Evolutionary conservation across 2,113 vertebrate species (phyloP).

Genomic region (Hemibagrus wyckioides): DNA sequence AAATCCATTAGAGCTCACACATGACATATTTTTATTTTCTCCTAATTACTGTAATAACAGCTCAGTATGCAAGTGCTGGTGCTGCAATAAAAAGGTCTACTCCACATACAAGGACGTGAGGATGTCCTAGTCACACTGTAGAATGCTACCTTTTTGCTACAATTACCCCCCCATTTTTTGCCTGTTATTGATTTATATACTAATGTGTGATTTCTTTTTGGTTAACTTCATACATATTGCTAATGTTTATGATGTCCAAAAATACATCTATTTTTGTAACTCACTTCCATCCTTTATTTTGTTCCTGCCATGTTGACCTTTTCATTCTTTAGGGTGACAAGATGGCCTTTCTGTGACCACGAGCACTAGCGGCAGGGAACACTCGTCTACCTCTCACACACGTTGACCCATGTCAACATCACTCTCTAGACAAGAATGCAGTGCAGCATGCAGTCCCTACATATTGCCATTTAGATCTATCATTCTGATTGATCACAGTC

Average conservation of each 20-base stretch:
- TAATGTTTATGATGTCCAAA: background rate
- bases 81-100: slow-evolving; percentile 69
- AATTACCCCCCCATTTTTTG: slow-evolving; percentile 37
- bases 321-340: slow-evolving; percentile 58
- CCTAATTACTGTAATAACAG: slow-evolving; percentile 73
- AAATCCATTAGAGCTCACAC: slow-evolving; percentile 76
- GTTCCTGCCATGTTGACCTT: slow-evolving; percentile 58
- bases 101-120: slow-evolving; percentile 67
- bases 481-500: slow-evolving; percentile 99
- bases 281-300: slow-evolving; percentile 15
- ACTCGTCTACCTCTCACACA: slow-evolving; percentile 31
- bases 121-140: slow-evolving; percentile 64
- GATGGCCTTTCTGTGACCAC: slow-evolving; percentile 55
- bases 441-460: slow-evolving; percentile 77
- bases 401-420: slow-evolving; percentile 58
- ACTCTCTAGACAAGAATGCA: slow-evolving; percentile 69
- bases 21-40: slow-evolving; percentile 77
- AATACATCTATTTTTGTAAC: background rate
- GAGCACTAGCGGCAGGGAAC: slow-evolving; percentile 42
- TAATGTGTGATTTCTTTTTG: background rate
- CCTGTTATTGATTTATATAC: background rate
- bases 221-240: background rate
- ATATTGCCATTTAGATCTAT: slow-evolving; percentile 97
- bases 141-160: slow-evolving; percentile 61
- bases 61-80: slow-evolving; percentile 58